These are phyloP conservation scores for Blomia tropicalis DNA, from an alignment of 2,888 invertebrate genomes.

Conservation along the genomic window DNA sequence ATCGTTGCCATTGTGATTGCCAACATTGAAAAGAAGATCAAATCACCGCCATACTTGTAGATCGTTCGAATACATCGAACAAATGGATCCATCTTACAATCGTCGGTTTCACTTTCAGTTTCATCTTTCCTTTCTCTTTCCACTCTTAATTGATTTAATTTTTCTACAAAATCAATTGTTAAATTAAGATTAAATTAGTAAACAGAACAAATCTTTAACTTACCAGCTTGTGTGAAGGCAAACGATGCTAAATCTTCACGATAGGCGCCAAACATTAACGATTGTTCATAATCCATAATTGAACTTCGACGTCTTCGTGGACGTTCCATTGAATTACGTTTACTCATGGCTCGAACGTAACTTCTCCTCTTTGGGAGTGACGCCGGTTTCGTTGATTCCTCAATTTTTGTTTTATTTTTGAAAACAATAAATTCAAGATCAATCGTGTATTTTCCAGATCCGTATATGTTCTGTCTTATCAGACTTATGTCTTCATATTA, in stretches of 20 bases:
- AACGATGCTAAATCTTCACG: conserved; percentile 85
- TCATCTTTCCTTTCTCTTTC: conserved; percentile 36
- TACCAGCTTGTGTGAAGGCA: conserved; percentile 73
- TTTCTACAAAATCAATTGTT: too few species aligned
- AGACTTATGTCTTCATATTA: too few species aligned
- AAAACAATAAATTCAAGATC: too few species aligned
- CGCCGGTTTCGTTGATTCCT: too few species aligned
- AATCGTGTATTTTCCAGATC: too few species aligned
- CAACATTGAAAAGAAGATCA: conserved; percentile 60
- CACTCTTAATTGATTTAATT: conserved; percentile 43
- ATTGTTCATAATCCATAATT: conserved; percentile 24
- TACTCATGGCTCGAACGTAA: too few species aligned
- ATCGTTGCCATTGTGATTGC: conserved; percentile 85
- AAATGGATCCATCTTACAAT: neutral
- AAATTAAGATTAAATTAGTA: too few species aligned
- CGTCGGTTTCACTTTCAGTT: neutral
- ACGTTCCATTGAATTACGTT: too few species aligned
- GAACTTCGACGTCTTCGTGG: conserved; percentile 18
- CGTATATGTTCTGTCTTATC: too few species aligned
- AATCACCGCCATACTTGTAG: conserved; percentile 3
- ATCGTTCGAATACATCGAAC: neutral
- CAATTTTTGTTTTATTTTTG: too few species aligned
- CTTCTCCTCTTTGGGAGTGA: too few species aligned
- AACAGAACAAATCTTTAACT: too few species aligned
- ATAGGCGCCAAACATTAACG: conserved; percentile 69